phyloP scores from a whole-genome alignment of 2,888 invertebrate genomes.

The Diaphora mendica region DNA sequence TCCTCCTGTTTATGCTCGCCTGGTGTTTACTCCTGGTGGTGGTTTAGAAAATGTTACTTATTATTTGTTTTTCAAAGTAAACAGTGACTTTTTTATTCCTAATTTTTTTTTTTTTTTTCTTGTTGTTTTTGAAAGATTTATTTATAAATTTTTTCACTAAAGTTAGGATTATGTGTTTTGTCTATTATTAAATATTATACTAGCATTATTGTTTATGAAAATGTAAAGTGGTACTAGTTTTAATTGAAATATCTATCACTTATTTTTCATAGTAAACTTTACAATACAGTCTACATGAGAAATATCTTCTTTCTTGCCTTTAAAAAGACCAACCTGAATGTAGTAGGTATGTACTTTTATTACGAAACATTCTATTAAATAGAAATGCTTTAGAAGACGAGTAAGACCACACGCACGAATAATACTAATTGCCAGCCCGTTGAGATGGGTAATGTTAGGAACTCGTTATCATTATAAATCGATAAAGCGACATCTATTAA shows the following conservation, averaged over 20 bases:
- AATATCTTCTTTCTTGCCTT: slow-evolving; percentile 6
- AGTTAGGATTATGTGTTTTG: not conserved
- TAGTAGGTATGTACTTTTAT: slow-evolving; percentile 14
- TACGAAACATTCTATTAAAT: slow-evolving; percentile 19
- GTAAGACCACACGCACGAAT: slow-evolving; percentile 30
- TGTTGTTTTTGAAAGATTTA: not conserved
- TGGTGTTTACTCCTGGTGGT: slow-evolving; percentile 35
- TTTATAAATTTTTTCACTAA: not conserved
- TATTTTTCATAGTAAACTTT: not conserved
- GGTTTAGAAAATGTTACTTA: not conserved
- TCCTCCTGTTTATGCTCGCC: slow-evolving; percentile 44
- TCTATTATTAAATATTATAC: too few species aligned
- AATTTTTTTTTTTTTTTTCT: not conserved
- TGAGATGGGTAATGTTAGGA: slow-evolving; percentile 26
- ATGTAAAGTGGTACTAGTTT: not conserved
- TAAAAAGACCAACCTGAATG: slow-evolving; percentile 34
- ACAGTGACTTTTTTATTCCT: not conserved
- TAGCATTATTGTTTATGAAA: too few species aligned
- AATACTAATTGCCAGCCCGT: slow-evolving; percentile 38
- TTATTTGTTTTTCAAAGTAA: not conserved
- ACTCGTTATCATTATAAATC: slow-evolving; percentile 35
- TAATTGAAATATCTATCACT: not conserved
- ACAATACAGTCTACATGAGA: slow-evolving; percentile 11
- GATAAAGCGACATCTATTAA: slow-evolving; percentile 45
- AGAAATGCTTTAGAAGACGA: slow-evolving; percentile 23